A percentile compares a stretch with the other conserved stretches of the same genome.
Evolutionary conservation across 2,797 vertebrate species (phyloP).

Genomic region (Macropus fuliginosus): DNA sequence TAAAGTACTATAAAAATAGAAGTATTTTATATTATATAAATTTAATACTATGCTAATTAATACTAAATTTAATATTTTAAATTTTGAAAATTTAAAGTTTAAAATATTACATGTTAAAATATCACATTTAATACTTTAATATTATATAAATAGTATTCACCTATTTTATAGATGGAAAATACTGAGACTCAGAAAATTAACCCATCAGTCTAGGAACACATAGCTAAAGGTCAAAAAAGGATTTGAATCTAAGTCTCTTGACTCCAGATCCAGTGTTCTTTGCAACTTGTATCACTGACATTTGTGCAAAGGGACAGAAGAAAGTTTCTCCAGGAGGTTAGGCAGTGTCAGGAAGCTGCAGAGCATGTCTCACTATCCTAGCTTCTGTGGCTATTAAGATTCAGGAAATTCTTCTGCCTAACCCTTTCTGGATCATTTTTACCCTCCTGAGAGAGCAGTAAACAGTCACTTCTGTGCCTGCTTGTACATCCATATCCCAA

Average conservation of each 20-base stretch:
- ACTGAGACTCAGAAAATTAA: neutral
- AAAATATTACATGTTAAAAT: neutral
- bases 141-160: neutral
- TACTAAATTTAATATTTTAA: neutral
- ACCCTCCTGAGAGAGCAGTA: constrained; percentile 20
- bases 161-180: neutral
- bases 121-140: neutral
- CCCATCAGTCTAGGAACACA: neutral
- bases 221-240: neutral
- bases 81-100: neutral
- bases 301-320: constrained; percentile 29
- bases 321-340: constrained; percentile 16
- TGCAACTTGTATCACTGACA: neutral
- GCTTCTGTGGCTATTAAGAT: constrained; percentile 46
- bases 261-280: neutral
- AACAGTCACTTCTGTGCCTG: constrained; percentile 49
- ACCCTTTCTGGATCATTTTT: constrained; percentile 21
- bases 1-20: neutral
- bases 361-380: neutral
- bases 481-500: neutral
- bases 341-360: neutral
- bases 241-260: neutral
- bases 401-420: constrained; percentile 51
- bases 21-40: neutral
- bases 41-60: neutral